Evolutionary conservation across 2,888 invertebrate genomes (phyloP).

Genomic region (Tetropium fuscum): DNA sequence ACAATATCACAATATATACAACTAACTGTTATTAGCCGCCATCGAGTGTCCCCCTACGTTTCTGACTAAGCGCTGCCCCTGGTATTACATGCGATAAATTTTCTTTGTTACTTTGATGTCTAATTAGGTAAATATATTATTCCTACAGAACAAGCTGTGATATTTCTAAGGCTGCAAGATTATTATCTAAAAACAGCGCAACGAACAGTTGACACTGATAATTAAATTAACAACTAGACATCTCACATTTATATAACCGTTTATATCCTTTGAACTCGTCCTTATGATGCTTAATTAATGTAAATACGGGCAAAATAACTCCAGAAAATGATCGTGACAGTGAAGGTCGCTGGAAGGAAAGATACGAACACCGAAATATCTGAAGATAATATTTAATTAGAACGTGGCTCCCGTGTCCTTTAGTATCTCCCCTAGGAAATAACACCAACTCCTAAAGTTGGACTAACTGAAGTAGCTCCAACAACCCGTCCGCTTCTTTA

Average conservation of each 20-base stretch:
- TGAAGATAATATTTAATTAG: slow-evolving; percentile 33
- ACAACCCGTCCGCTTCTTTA: slow-evolving; percentile 30
- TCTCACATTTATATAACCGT: not conserved
- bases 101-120: too few relatives aligned
- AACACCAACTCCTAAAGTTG: slow-evolving; percentile 37
- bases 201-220: not conserved
- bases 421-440: slow-evolving; percentile 40
- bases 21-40: too few relatives aligned
- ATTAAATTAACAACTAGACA: slow-evolving; percentile 4
- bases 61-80: too few relatives aligned
- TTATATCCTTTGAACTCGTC: slow-evolving; percentile 11
- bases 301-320: slow-evolving; percentile 25
- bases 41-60: too few relatives aligned
- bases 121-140: too few relatives aligned
- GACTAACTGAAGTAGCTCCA: slow-evolving; percentile 29
- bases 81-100: too few relatives aligned
- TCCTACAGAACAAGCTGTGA: too few relatives aligned
- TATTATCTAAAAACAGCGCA: not conserved
- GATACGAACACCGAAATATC: slow-evolving; percentile 22
- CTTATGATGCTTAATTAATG: slow-evolving; percentile 23
- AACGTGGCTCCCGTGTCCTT: slow-evolving; percentile 23
- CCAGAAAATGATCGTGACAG: slow-evolving; percentile 6
- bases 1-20: too few relatives aligned
- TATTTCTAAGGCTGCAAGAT: too few relatives aligned
- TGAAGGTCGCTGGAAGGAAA: not conserved